Conservation (phyloP, 2,113 vertebrate genomes). For the Macquaria australasica region DNA sequence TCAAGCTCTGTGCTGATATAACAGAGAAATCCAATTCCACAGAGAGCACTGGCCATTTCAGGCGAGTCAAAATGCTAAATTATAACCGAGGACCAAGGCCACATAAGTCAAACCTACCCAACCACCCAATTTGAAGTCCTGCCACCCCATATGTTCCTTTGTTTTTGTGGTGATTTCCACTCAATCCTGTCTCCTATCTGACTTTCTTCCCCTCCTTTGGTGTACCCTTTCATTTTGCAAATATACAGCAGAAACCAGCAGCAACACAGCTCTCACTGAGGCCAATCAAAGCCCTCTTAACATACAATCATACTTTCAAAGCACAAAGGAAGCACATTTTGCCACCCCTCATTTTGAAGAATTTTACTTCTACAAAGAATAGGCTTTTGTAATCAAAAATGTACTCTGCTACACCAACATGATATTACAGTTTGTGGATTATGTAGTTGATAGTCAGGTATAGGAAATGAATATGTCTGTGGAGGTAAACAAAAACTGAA, state of each 20-base stretch:
- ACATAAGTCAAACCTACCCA: slow-evolving; percentile 51
- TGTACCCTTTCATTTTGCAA: slow-evolving; percentile 34
- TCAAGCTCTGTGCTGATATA: slow-evolving; percentile 36
- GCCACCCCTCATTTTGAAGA: neutral
- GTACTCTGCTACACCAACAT: neutral
- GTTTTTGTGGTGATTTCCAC: slow-evolving; percentile 35
- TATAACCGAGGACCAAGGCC: slow-evolving; percentile 45
- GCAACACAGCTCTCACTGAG: neutral
- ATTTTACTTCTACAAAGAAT: slow-evolving; percentile 3
- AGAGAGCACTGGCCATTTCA: slow-evolving; percentile 39
- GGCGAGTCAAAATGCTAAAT: slow-evolving; percentile 52
- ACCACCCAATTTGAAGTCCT: slow-evolving; percentile 43
- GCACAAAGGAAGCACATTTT: neutral
- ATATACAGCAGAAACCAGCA: neutral
- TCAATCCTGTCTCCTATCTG: slow-evolving; percentile 2
- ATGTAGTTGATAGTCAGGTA: neutral
- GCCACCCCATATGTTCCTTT: slow-evolving; percentile 34
- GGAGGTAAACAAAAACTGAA: neutral
- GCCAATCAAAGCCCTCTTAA: slow-evolving; percentile 29
- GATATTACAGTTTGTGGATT: neutral
- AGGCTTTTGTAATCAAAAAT: neutral
- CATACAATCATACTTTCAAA: slow-evolving; percentile 15
- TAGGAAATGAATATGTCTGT: neutral
- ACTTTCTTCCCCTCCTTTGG: neutral
- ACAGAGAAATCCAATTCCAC: slow-evolving; percentile 64